phyloP scores from a whole-genome alignment of 2,113 vertebrate genomes.

The Odobenus rosmarus region DNA sequence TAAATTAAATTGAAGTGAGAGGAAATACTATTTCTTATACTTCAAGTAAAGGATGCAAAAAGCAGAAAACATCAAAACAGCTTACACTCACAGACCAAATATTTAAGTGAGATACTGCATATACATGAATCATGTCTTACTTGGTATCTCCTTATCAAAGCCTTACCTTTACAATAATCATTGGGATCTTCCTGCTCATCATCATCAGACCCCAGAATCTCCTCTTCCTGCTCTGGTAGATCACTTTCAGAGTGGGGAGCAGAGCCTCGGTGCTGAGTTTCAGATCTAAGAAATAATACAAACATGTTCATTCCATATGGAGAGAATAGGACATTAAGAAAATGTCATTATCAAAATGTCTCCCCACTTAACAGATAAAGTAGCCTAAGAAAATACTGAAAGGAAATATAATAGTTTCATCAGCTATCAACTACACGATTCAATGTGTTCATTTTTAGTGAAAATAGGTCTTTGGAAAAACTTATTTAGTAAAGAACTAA shows the following conservation, averaged over 20 bases:
- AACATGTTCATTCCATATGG: neutral
- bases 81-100: neutral
- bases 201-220: conserved; percentile 97
- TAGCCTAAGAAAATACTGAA: neutral
- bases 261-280: conserved; percentile 91
- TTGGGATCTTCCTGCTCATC: conserved; percentile 99
- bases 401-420: too few species aligned
- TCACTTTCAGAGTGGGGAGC: conserved; percentile 91
- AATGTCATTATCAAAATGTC: neutral
- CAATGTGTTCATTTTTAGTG: neutral
- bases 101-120: neutral
- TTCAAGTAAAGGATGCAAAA: neutral
- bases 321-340: neutral
- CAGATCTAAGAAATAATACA: conserved; percentile 88
- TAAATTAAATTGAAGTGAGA: conserved; percentile 17
- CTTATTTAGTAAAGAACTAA: neutral
- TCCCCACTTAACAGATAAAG: neutral
- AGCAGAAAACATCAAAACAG: neutral
- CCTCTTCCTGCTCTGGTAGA: conserved; percentile 94
- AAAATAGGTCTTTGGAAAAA: conserved; percentile 28
- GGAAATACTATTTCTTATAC: neutral
- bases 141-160: neutral
- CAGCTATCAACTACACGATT: neutral
- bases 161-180: conserved; percentile 96
- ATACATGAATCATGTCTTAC: neutral